A percentile compares a stretch with the other conserved stretches of the same genome.
Evolutionary conservation across 2,888 invertebrate genomes (phyloP).

Genomic region (Bedellia somnulentella): DNA sequence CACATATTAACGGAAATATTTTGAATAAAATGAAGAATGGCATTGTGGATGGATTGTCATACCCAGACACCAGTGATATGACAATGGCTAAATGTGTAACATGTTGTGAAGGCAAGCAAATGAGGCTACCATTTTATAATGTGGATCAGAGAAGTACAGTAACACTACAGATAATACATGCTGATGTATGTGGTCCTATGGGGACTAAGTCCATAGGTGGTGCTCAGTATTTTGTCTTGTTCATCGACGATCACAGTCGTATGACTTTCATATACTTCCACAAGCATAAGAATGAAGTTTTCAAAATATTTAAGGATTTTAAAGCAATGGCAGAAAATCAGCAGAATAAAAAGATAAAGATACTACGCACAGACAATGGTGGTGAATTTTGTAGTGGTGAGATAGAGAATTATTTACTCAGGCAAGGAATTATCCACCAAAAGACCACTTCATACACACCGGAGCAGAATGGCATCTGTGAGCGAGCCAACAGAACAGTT

Average conservation of each 20-base stretch:
- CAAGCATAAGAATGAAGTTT: constrained; percentile 11
- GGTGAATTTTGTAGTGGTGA: constrained; percentile 10
- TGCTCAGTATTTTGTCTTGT: constrained; percentile 10
- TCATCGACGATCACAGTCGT: constrained; percentile 10
- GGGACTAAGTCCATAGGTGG: constrained; percentile 8
- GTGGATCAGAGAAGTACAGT: constrained; percentile 10
- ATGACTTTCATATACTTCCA: constrained; percentile 12
- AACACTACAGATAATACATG: constrained; percentile 8
- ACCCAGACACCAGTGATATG: too few relatives aligned
- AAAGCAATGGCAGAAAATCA: constrained; percentile 11
- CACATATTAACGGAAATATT: too few relatives aligned
- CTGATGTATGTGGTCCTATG: constrained; percentile 11
- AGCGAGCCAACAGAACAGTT: constrained; percentile 12
- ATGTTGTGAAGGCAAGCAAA: constrained; percentile 17
- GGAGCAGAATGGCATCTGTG: constrained; percentile 13
- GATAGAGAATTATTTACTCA: constrained; percentile 9
- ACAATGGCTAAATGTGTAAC: too few relatives aligned
- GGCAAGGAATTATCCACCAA: constrained; percentile 12
- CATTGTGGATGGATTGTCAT: too few relatives aligned
- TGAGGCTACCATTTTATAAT: constrained; percentile 14
- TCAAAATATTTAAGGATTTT: constrained; percentile 10
- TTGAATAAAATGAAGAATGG: too few relatives aligned
- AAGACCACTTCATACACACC: constrained; percentile 12
- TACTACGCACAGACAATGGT: constrained; percentile 11
- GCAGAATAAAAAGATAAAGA: constrained; percentile 9